These are phyloP conservation scores for Plagiodera versicolora DNA, from an alignment of 2,888 invertebrate genomes.

Conservation along the genomic window DNA sequence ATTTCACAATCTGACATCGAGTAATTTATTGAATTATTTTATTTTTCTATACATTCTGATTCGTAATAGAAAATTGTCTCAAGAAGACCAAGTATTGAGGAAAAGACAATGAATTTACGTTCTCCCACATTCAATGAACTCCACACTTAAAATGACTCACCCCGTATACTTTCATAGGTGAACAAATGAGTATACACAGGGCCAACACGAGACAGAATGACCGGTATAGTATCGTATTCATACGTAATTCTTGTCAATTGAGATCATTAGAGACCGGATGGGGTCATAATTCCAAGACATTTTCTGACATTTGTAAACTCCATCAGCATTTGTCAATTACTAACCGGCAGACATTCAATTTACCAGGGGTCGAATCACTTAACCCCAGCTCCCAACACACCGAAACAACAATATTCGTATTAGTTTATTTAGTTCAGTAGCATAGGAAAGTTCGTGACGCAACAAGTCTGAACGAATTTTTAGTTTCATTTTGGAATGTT, in stretches of 20 bases:
- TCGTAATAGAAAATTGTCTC: too few relatives aligned
- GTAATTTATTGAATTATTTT: too few relatives aligned
- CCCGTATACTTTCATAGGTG: background rate
- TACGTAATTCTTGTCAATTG: background rate
- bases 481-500: too few relatives aligned
- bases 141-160: too few relatives aligned
- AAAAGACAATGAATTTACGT: too few relatives aligned
- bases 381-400: conserved; percentile 43
- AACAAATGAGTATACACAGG: background rate
- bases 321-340: conserved; percentile 29
- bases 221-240: background rate
- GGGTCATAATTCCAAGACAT: conserved; percentile 22
- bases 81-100: too few relatives aligned
- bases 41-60: too few relatives aligned
- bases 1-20: too few relatives aligned
- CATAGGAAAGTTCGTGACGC: conserved; percentile 26
- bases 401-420: conserved; percentile 38
- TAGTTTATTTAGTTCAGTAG: conserved; percentile 16
- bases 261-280: conserved; percentile 9
- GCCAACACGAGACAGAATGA: too few relatives aligned
- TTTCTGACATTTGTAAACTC: conserved; percentile 26
- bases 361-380: conserved; percentile 50
- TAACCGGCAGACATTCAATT: conserved; percentile 47
- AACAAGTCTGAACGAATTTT: background rate
- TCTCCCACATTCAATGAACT: too few relatives aligned